Conservation (phyloP, 2,113 vertebrate species). For the Gasterosteus aculeatus region DNA sequence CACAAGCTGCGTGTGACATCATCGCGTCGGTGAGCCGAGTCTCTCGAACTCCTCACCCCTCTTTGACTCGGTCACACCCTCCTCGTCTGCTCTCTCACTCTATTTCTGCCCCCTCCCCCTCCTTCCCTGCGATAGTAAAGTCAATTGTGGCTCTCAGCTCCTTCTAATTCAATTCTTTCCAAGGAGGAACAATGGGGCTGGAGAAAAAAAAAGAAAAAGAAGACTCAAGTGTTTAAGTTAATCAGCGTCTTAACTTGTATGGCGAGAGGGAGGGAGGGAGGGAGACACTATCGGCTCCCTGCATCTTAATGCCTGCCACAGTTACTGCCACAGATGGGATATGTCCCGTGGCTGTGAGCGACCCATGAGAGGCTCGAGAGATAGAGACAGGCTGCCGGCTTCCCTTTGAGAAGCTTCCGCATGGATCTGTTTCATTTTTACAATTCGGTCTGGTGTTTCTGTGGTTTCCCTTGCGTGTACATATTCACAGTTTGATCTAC, state of each 20-base stretch:
- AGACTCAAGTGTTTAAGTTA: slow-evolving; percentile 62
- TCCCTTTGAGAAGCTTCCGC: slow-evolving; percentile 29
- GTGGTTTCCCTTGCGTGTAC: slow-evolving; percentile 45
- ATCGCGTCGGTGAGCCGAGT: slow-evolving; percentile 39
- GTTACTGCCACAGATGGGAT: slow-evolving; percentile 67
- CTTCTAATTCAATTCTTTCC: slow-evolving; percentile 77
- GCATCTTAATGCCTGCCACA: slow-evolving; percentile 67
- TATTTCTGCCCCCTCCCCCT: slow-evolving; percentile 3
- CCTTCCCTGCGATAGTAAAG: slow-evolving; percentile 38
- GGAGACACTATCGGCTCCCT: slow-evolving; percentile 60
- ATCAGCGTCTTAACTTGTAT: slow-evolving; percentile 68
- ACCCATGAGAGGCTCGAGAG: slow-evolving; percentile 10
- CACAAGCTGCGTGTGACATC: slow-evolving; percentile 65
- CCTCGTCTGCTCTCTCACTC: slow-evolving; percentile 22
- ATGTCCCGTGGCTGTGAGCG: slow-evolving; percentile 57
- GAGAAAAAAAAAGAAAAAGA: slow-evolving; percentile 1
- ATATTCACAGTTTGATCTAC: slow-evolving; percentile 71
- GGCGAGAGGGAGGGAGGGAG: slow-evolving; percentile 28
- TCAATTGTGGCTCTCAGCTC: slow-evolving; percentile 67
- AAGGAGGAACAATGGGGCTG: slow-evolving; percentile 58
- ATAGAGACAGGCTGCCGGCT: slow-evolving; percentile 11
- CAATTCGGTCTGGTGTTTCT: slow-evolving; percentile 39
- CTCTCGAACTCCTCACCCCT: slow-evolving; percentile 69
- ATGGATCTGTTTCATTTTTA: slow-evolving; percentile 41
- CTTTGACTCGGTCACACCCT: slow-evolving; percentile 63